A percentile compares a stretch with the other conserved stretches of the same genome.
Evolutionary conservation across 2,113 vertebrate genomes (phyloP).

Genomic region (Scortum barcoo): DNA sequence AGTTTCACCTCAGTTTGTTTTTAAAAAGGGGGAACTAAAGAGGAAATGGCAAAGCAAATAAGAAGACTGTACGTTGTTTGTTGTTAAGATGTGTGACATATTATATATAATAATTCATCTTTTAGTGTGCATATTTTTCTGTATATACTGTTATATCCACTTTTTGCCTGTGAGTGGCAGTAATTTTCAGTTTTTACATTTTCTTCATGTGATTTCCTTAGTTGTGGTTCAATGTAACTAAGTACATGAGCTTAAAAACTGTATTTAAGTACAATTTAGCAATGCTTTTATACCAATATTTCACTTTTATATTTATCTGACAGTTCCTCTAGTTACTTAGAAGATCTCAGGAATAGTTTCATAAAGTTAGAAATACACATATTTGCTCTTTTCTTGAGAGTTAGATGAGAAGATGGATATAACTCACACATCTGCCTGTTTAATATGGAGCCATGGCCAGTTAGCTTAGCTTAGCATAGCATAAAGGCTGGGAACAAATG

Average conservation of each 20-base stretch:
- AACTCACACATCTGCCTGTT: too few species aligned
- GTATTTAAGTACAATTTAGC: not conserved
- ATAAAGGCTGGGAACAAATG: not conserved
- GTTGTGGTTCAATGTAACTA: not conserved
- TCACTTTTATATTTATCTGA: not conserved
- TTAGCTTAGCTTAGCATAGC: not conserved
- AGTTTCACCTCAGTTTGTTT: conserved; percentile 1
- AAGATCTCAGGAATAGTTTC: not conserved
- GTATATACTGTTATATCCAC: not conserved
- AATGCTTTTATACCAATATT: not conserved
- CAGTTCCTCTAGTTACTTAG: not conserved
- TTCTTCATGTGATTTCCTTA: not conserved
- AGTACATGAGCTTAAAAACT: not conserved
- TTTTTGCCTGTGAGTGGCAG: not conserved
- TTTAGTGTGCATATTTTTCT: not conserved
- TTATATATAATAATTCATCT: not conserved
- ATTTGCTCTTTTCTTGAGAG: not conserved
- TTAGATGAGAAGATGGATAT: not conserved
- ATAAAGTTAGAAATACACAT: not conserved
- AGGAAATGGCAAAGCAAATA: too few species aligned
- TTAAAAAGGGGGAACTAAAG: not conserved
- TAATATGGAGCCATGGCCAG: not conserved
- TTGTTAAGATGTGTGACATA: too few species aligned
- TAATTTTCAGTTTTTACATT: not conserved
- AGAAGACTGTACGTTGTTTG: too few species aligned